Evolutionary conservation across 2,797 vertebrate species (phyloP), one percentile per base, ranked within the genome.

Genomic region (Vespertilio murinus): DNA sequence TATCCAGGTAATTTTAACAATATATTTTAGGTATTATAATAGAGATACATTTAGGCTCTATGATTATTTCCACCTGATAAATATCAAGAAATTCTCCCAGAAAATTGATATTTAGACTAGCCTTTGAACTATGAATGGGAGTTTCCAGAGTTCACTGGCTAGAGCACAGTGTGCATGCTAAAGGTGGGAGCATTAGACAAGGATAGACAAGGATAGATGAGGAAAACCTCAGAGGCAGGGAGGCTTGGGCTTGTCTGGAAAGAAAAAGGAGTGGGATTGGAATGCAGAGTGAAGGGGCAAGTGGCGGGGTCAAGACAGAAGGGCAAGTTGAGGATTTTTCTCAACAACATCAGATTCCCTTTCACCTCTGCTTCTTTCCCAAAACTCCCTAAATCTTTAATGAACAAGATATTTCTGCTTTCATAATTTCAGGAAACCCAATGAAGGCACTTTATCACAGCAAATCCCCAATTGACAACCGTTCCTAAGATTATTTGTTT

Each of bases 351-450:
- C 61, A 71, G 67, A 92, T 94, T 95, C 87, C 90, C 92, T 96
- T 81, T 95, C 78, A 88, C 85, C 94, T 96, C 96, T 96, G 73
- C 52, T 95, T 25, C 94, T 95, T 96, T 90, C 88, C 95, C 96
- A 96, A 91, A 96, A 61, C 91, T 75, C 47, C 61, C 78, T 97
- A 95, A 96, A 96, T 97, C 95, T 97, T 97, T 97, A 96, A 97
- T 95, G 96, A 97, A 92, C 49, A 87, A 93, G 95, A 84, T 0
- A 2, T 89, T 96, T 97, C 74, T 93, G 85, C 95, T 96, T 91
- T 97, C 90, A 45, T 92, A 91, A 97, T 97, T 94, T 97, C 95
- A 97, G 95, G 96, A 96, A 97, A 96, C 78, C 71, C 93, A 95
- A 85, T 56, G 56, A 94, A 88, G 92, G 81, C 71, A 93, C 93